These are phyloP conservation scores for Nasonovia ribisnigri DNA, from an alignment of 2,888 invertebrate species.

Conservation along the genomic window DNA sequence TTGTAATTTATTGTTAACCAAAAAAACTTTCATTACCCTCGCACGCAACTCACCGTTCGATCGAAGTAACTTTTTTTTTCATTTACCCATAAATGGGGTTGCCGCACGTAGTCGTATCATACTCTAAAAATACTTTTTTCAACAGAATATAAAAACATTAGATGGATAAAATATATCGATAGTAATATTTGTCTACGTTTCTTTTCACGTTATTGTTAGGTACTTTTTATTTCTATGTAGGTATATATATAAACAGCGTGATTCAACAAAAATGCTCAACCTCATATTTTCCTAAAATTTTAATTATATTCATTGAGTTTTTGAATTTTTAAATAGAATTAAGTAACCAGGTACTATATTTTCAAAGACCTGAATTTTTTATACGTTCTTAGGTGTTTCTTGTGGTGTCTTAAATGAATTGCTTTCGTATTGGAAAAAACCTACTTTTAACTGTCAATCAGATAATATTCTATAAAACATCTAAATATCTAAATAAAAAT, in stretches of 20 bases:
- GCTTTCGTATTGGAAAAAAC: not conserved
- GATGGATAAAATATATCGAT: not conserved
- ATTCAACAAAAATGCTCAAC: not conserved
- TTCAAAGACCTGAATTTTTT: too few relatives aligned
- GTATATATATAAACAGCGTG: not conserved
- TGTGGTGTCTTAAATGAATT: too few relatives aligned
- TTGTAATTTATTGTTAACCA: slow-evolving; percentile 41
- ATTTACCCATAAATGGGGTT: not conserved
- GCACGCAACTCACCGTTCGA: not conserved
- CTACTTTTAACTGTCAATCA: not conserved
- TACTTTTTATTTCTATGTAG: not conserved
- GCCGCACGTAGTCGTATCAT: not conserved
- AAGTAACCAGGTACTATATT: too few relatives aligned
- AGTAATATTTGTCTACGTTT: not conserved
- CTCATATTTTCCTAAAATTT: not conserved
- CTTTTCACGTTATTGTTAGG: not conserved
- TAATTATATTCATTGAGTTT: not conserved
- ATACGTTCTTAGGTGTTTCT: too few relatives aligned
- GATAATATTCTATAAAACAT: not conserved
- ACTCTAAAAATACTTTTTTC: not conserved
- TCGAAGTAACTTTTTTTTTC: not conserved
- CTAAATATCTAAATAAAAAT: not conserved
- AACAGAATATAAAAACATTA: not conserved
- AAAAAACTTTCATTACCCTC: not conserved
- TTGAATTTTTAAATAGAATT: too few relatives aligned